Evolutionary conservation across 92 coral and sea anemone genomes (phyloP), one percentile per base, ranked within the genome.

Genomic region (Hydrozoanthus gracilis): DNA sequence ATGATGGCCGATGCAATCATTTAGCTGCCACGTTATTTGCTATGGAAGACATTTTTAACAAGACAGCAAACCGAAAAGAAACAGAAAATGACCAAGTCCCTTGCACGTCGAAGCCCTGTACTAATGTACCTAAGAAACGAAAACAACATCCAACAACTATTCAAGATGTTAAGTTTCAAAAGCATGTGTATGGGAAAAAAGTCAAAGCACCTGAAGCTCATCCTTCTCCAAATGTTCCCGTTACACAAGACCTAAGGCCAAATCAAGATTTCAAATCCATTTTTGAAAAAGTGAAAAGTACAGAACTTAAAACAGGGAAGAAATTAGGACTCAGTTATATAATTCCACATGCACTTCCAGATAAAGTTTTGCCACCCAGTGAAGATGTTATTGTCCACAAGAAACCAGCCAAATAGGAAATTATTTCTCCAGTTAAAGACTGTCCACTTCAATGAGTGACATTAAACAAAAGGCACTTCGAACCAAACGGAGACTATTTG

Each of bases 21-120:
- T 64, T 91, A 4, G 90, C 94, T 66, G 94, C 90, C 45, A 44
- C 94, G 17, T 79, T 91, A 82, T 89, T 91, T 91, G 92, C 90
- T 11, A 79, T 91, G 85, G 94, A 89, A 51, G 93, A 91, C 50
- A 77, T 73, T 61, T 91, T 76, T 17, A 91, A 83, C 79, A 87
- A 83, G 44, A 39, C 88, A 8, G 58, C 51, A 51, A 88, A 49
- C 74, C 18, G 12, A 9, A 71, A 80, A 69, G 58, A 55, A 74
- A 82, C 51, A 47, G 48, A n/a, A 70, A 82, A 11, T 73, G 64
- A 66, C 84, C 71, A 78, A 69, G 72, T 86, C 16, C 92, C 91
- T 44, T 90, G 95, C 46, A 92, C 93, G 44, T 88, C 93, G 12
- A 84, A 87, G 71, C 95, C 95, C 8, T 88, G 95, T 46, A 49